Conservation (phyloP, 2,888 invertebrate genomes). For the Sminthurides aquaticus region DNA sequence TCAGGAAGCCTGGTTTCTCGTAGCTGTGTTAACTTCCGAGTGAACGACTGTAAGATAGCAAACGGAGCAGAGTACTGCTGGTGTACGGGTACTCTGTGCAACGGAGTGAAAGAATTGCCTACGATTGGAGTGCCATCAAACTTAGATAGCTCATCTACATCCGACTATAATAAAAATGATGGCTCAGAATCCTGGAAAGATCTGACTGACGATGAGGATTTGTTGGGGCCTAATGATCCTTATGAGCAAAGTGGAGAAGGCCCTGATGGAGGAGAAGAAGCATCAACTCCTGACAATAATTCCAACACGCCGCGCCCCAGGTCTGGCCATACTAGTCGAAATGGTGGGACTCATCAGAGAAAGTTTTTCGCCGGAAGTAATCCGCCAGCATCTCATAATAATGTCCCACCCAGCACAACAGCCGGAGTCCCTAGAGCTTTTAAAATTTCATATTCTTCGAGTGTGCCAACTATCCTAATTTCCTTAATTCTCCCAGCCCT, state of each 20-base stretch:
- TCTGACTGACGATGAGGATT: constrained; percentile 36
- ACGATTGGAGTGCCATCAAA: not conserved
- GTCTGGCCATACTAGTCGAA: not conserved
- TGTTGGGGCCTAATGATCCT: constrained; percentile 27
- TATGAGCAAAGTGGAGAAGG: constrained; percentile 1
- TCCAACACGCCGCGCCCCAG: not conserved
- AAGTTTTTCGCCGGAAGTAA: not conserved
- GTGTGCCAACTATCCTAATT: not conserved
- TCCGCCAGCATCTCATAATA: constrained; percentile 16
- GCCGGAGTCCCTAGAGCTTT: not conserved
- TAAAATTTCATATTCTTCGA: not conserved
- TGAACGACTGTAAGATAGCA: constrained; percentile 39
- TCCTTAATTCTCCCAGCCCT: not conserved
- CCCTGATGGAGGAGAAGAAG: not conserved
- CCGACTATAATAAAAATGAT: not conserved
- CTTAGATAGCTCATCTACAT: not conserved
- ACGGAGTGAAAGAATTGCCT: constrained; percentile 35
- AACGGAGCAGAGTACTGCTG: constrained; percentile 39
- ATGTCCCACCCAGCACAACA: not conserved
- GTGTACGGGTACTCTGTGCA: constrained; percentile 37
- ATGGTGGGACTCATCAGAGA: not conserved
- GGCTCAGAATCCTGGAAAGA: constrained; percentile 14
- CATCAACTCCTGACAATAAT: not conserved
- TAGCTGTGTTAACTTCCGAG: constrained; percentile 27
- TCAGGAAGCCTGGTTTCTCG: constrained; percentile 38